Base-by-base conservation (phyloP, 2,797 vertebrate genomes). In the Rhynchonycteris naso region DNA sequence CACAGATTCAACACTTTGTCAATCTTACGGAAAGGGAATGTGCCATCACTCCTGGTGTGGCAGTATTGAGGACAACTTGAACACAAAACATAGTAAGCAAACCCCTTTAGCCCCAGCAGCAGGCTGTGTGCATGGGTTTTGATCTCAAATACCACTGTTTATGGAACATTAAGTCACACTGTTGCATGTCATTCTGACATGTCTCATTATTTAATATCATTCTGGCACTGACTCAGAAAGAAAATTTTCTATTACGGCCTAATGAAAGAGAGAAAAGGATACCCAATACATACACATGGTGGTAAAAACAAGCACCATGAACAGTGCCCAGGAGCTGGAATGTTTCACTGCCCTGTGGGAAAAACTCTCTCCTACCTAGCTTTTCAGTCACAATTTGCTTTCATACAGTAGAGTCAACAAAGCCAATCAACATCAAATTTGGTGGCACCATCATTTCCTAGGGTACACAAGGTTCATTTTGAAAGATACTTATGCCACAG, bases 221-320 rank as follows among this genome's bases (percentile, higher is more conserved):
- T 83, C 56, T 82, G 76, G 54, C 76, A 66, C 30, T 93, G 69
- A 81, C 52, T 85, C 65, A 91, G 28, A 94, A 88, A 91, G 74
- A 82, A 84, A 79, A 69, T 21, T 68, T 84, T 88, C 84, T 33
- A 90, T 50, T 71, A n/a, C 1, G 14, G n/a, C 52, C 76, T 63
- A 79, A 93, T 33, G 28, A 87, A 43, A 5, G 58, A 86, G 50
- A 56, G 11, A 26, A 58, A 54, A 84, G 83, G 33, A 80, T 80
- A 69, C 4, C 14, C 52, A 69, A 21, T 79, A 59, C 7, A 79
- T 38, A 75, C 21, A 95, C 43, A 33, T 33, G 74, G n/a, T 88
- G 35, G 63, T 82, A 79, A 94, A 91, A 95, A 88, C 52, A 82
- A 30, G 24, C 24, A 75, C 52, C 28, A 21, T 50, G 47, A 92